Evolutionary conservation across 2,888 invertebrate species (phyloP), one percentile per base, ranked within the genome.

Genomic region (Punctoribates punctum): DNA sequence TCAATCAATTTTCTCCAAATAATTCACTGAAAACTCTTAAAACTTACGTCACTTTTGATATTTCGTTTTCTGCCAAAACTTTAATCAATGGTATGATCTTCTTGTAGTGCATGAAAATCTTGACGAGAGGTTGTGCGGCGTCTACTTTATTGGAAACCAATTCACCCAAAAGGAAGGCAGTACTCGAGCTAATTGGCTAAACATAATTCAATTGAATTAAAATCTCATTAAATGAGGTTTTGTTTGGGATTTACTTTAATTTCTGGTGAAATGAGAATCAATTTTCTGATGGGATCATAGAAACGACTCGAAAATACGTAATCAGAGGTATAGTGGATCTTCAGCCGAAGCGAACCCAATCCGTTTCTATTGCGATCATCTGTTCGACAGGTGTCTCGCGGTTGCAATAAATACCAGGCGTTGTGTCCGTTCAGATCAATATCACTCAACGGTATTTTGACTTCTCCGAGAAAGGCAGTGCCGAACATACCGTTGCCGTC

Each of bases 391-490:
- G 38, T 79, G 34, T 82, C 89, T 83, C 88, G 88, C 17, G 90
- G 91, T 82, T 90, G 90, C 67, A 91, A 84, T 82, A 89, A 90
- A 83, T 91, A 91, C 94, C 94, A 94, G 17, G 93, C 93, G 81
- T 88, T 89, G 78, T 88, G 86, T 23, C 88, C 85, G 80, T 88
- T 88, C 57, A 89, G 88, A 81, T 88, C 87, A 62, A 87, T 84
- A 80, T 91, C 91, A 75, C 89, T 87, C 81, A 94, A 86, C 78
- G 90, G 91, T 80, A 94, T 87, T 80, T 91, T 88, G 78, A 95
- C 90, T 85, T 95, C 94, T 25, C 95, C 95, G 51, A 95, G 88
- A 84, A 94, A 95, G 77, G 92, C 90, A 81, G 92, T 91, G 78
- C 90, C 89, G 78, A 91, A 90, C 80, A 89, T 88, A 27, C 89